These are phyloP conservation scores for Mormyrops attenuatus DNA, from an alignment of 2,797 vertebrate genomes.

Conservation along the genomic window DNA sequence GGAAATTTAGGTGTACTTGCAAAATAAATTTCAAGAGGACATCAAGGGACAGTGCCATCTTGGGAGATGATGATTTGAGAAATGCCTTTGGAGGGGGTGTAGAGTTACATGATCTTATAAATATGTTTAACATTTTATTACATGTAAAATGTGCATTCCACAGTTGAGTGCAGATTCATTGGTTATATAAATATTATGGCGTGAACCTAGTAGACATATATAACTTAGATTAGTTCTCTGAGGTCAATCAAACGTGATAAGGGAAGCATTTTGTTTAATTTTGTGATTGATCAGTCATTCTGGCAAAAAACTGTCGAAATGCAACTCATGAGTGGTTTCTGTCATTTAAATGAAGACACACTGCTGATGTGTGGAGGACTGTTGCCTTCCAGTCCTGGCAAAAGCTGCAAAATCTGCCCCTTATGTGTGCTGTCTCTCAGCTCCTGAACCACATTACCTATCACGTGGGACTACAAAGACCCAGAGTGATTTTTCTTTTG, in stretches of 20 bases:
- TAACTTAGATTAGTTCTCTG: background rate
- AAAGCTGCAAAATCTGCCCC: background rate
- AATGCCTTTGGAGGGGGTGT: background rate
- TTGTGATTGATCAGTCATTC: background rate
- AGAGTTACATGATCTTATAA: background rate
- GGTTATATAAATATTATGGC: background rate
- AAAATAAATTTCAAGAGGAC: background rate
- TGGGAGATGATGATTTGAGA: background rate
- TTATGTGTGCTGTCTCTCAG: background rate
- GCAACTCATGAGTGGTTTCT: background rate
- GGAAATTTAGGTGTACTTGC: background rate
- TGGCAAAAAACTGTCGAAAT: background rate
- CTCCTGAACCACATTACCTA: background rate
- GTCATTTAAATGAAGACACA: background rate
- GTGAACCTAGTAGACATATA: background rate
- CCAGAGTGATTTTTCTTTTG: background rate
- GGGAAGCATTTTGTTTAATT: background rate
- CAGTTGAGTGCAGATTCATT: background rate
- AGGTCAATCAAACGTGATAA: background rate
- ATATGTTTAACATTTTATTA: background rate
- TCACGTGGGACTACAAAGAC: background rate
- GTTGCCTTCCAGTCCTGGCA: background rate
- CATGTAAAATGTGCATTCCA: background rate
- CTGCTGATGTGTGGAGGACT: background rate
- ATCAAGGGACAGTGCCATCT: background rate